These are phyloP conservation scores for Tetranychus truncatus DNA, from an alignment of 2,888 invertebrate genomes.

Conservation along the genomic window DNA sequence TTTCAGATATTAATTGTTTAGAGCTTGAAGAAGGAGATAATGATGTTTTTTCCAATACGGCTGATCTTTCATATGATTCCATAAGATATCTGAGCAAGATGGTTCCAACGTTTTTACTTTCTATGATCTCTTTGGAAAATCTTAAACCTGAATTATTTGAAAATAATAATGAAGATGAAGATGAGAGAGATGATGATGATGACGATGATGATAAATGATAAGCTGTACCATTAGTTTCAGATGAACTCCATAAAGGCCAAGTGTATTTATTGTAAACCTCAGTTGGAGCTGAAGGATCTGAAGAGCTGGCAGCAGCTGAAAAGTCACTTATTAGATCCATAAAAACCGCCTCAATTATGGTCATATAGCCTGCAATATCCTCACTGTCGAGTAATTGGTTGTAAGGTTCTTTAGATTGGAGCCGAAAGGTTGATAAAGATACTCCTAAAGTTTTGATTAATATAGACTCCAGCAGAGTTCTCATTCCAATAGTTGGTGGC, in stretches of 20 bases:
- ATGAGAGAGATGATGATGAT: too few relatives aligned
- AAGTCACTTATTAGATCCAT: conserved; percentile 3
- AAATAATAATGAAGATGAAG: background rate
- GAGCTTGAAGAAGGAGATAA: background rate
- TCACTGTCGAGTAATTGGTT: background rate
- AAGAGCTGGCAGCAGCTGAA: background rate
- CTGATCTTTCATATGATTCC: background rate
- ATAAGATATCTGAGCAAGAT: background rate
- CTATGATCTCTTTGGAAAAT: background rate
- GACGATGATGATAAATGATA: too few relatives aligned
- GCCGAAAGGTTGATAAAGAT: background rate
- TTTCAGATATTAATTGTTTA: conserved; percentile 3
- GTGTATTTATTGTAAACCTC: background rate
- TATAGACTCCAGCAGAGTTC: background rate
- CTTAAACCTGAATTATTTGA: background rate
- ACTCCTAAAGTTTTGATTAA: background rate
- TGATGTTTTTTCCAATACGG: background rate
- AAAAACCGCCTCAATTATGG: background rate
- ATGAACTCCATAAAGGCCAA: background rate
- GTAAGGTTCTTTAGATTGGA: background rate
- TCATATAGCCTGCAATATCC: conserved; percentile 8
- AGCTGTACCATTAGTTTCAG: background rate
- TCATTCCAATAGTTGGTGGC: background rate
- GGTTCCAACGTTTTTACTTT: conserved; percentile 1
- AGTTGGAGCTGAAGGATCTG: background rate